Conservation (phyloP, 2,888 invertebrate species). For the Agapetus fuscipes region DNA sequence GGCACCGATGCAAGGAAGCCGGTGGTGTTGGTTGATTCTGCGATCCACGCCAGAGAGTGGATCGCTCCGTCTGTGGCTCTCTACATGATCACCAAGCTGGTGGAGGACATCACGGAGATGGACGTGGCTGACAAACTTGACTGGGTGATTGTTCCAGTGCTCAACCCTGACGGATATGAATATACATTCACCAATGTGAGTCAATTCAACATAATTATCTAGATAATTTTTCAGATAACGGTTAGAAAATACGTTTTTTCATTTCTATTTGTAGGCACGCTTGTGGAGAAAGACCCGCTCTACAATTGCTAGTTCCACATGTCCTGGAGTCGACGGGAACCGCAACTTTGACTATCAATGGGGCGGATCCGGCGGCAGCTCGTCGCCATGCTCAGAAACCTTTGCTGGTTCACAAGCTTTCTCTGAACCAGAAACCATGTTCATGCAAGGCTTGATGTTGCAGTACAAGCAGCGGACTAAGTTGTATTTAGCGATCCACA, state of each 20-base stretch:
- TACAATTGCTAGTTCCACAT: conserved; percentile 25
- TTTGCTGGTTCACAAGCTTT: conserved; percentile 50
- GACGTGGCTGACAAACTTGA: conserved; percentile 50
- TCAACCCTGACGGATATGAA: conserved; percentile 66
- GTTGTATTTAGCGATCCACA: conserved; percentile 60
- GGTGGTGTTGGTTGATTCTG: conserved; percentile 49
- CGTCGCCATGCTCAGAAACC: conserved; percentile 44
- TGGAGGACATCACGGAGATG: conserved; percentile 45
- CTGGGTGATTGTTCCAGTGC: conserved; percentile 55
- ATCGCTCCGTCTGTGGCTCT: conserved; percentile 55
- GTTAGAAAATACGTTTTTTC: too few species aligned
- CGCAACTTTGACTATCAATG: conserved; percentile 57
- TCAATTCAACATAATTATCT: conserved; percentile 21
- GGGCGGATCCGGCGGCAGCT: conserved; percentile 39
- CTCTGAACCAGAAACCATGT: conserved; percentile 54
- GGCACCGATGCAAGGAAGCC: conserved; percentile 40
- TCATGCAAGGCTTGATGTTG: conserved; percentile 45
- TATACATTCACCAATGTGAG: conserved; percentile 41
- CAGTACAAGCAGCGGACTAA: conserved; percentile 35
- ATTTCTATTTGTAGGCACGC: conserved; percentile 36
- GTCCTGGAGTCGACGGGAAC: conserved; percentile 54
- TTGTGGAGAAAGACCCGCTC: conserved; percentile 53
- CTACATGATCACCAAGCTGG: conserved; percentile 54
- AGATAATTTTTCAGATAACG: too few species aligned
- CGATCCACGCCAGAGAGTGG: conserved; percentile 63